Evolutionary conservation across 2,888 invertebrate genomes (phyloP).

Genomic region (Thera britannica): DNA sequence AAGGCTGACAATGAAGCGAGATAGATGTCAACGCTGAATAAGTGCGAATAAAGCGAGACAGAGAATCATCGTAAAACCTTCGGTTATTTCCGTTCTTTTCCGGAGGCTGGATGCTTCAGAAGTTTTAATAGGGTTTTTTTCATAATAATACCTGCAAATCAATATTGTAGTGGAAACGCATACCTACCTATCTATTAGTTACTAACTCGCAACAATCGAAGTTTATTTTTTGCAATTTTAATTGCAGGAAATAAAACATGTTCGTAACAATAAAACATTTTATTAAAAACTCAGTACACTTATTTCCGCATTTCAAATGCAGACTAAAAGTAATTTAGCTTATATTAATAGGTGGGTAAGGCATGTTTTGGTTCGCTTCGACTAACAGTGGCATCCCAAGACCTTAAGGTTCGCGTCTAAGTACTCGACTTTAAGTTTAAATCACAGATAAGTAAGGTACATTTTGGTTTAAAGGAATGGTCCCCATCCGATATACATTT

Average conservation of each 20-base stretch:
- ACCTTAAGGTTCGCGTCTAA: conserved; percentile 90
- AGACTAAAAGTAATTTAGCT: conserved; percentile 9
- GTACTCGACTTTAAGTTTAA: conserved; percentile 85
- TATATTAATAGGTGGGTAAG: conserved; percentile 23
- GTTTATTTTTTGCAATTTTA: conserved; percentile 7
- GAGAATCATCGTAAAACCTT: no score
- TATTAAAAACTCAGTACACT: conserved; percentile 32
- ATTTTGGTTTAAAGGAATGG: conserved; percentile 87
- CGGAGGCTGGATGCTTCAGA: no score
- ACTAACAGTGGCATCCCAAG: conserved; percentile 93
- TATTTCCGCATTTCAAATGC: conserved; percentile 37
- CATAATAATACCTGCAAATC: not conserved
- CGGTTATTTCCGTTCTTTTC: no score
- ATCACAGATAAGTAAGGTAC: conserved; percentile 28
- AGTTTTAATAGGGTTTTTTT: no score
- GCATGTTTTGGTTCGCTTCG: conserved; percentile 62
- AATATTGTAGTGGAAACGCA: not conserved
- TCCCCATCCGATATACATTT: conserved; percentile 99
- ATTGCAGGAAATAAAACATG: conserved; percentile 35
- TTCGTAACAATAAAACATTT: conserved; percentile 33
- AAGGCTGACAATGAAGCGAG: no score
- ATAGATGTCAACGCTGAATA: no score
- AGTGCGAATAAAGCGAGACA: no score
- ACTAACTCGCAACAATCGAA: not conserved
- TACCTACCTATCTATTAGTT: not conserved